A percentile compares a stretch with the other conserved stretches of the same genome.
phyloP scores from a whole-genome alignment of 2,888 invertebrate species.

The Xylota segnis region DNA sequence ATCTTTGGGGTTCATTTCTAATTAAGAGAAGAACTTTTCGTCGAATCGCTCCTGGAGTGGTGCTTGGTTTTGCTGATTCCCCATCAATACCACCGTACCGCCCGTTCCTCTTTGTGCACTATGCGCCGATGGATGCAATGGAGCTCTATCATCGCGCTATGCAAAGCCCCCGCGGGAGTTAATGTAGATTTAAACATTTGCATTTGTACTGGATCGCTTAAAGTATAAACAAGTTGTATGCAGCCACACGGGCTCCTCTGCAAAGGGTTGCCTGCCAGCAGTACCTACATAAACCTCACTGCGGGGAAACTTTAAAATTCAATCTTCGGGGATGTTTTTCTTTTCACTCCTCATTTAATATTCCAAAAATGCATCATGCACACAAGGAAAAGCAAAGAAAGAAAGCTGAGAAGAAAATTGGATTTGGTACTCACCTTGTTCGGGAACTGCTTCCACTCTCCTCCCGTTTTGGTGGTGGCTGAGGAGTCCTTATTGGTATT shows the following conservation, averaged over 20 bases:
- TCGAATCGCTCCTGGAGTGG: slow-evolving; percentile 69
- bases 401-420: slow-evolving; percentile 42
- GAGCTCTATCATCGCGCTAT: slow-evolving; percentile 64
- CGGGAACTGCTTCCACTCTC: not conserved
- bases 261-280: slow-evolving; percentile 60
- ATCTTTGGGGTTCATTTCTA: slow-evolving; percentile 76
- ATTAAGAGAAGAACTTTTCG: slow-evolving; percentile 75
- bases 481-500: slow-evolving; percentile 35
- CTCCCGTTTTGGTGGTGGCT: slow-evolving; percentile 21
- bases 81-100: slow-evolving; percentile 71
- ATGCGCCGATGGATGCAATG: slow-evolving; percentile 8
- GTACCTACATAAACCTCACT: slow-evolving; percentile 32
- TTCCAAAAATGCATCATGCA: slow-evolving; percentile 65
- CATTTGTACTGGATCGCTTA: slow-evolving; percentile 71
- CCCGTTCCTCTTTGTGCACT: slow-evolving; percentile 2
- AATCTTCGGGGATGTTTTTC: slow-evolving; percentile 74
- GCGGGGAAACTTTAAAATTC: slow-evolving; percentile 73
- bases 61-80: slow-evolving; percentile 71
- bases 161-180: slow-evolving; percentile 66
- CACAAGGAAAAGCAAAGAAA: not conserved
- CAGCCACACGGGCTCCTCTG: not conserved
- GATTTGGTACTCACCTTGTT: slow-evolving; percentile 21
- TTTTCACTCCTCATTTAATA: slow-evolving; percentile 71
- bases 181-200: slow-evolving; percentile 77
- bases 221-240: slow-evolving; percentile 69